phyloP scores from a whole-genome alignment of 1,140 invertebrate species.

The Mercenaria mercenaria region DNA sequence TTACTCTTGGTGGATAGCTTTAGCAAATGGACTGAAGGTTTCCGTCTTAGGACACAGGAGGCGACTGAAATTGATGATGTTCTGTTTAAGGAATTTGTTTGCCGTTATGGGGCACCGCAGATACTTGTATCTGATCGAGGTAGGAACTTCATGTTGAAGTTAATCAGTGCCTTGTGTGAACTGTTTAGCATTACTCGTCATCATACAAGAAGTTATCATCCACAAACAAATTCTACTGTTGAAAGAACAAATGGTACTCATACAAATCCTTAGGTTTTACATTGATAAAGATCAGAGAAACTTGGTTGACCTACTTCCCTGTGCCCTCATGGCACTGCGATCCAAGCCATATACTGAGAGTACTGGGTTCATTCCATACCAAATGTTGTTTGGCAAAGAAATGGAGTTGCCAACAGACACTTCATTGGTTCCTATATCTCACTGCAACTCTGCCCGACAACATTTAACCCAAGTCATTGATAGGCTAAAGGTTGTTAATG shows the following conservation, averaged over 20 bases:
- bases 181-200: conserved; percentile 66
- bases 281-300: conserved; percentile 40
- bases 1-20: conserved; percentile 66
- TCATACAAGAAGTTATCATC: conserved; percentile 70
- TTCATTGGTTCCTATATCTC: not conserved
- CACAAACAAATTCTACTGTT: conserved; percentile 69
- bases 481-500: not conserved
- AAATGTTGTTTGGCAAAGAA: conserved; percentile 17
- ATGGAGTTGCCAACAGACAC: conserved; percentile 21
- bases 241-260: conserved; percentile 40
- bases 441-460: not conserved
- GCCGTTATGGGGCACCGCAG: conserved; percentile 55
- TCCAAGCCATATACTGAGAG: conserved; percentile 1
- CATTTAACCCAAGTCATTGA: not conserved
- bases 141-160: conserved; percentile 64
- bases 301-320: conserved; percentile 18
- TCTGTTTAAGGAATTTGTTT: conserved; percentile 54
- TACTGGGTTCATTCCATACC: conserved; percentile 26
- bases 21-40: conserved; percentile 46
- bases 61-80: conserved; percentile 28
- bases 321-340: conserved; percentile 40
- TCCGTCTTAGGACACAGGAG: conserved; percentile 33
- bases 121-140: conserved; percentile 66
- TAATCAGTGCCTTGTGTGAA: conserved; percentile 68
- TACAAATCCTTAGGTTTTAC: conserved; percentile 42